Percentiles rank a stretch among this genome's conserved stretches.
Conservation (phyloP, 2,888 invertebrate genomes). For the Cenopis cana region DNA sequence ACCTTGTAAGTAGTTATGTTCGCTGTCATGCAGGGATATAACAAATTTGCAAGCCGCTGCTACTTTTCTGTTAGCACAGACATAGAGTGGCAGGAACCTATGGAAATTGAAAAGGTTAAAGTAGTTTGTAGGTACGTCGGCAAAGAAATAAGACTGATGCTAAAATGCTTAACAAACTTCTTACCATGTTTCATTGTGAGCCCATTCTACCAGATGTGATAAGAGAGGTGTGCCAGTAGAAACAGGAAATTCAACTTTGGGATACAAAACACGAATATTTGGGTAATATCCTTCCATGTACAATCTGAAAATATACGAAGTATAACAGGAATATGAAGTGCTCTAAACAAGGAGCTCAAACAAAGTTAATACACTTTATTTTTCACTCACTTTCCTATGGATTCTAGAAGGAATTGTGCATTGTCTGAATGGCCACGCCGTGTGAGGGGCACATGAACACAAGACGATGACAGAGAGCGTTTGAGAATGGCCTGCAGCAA, state of each 20-base stretch:
- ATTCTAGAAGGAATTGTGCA: constrained; percentile 80
- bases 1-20: constrained; percentile 86
- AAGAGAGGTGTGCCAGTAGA: constrained; percentile 91
- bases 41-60: constrained; percentile 80
- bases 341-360: neutral
- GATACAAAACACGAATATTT: constrained; percentile 87
- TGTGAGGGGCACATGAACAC: constrained; percentile 89
- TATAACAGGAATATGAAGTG: neutral
- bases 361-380: too few species aligned
- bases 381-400: constrained; percentile 71
- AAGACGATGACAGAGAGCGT: constrained; percentile 86
- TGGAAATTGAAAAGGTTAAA: neutral
- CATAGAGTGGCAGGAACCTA: constrained; percentile 76
- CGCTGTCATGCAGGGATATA: constrained; percentile 79
- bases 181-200: constrained; percentile 87
- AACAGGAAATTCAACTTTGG: constrained; percentile 89
- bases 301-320: constrained; percentile 76
- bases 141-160: neutral
- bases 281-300: constrained; percentile 89
- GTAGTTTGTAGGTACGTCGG: neutral
- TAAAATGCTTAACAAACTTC: too few species aligned
- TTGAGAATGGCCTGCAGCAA: constrained; percentile 93
- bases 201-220: constrained; percentile 90
- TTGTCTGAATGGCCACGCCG: constrained; percentile 87
- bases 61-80: constrained; percentile 63